A percentile compares a stretch with the other conserved stretches of the same genome.
Evolutionary conservation across 2,888 invertebrate species (phyloP).

Genomic region (Dendrolimus houi): DNA sequence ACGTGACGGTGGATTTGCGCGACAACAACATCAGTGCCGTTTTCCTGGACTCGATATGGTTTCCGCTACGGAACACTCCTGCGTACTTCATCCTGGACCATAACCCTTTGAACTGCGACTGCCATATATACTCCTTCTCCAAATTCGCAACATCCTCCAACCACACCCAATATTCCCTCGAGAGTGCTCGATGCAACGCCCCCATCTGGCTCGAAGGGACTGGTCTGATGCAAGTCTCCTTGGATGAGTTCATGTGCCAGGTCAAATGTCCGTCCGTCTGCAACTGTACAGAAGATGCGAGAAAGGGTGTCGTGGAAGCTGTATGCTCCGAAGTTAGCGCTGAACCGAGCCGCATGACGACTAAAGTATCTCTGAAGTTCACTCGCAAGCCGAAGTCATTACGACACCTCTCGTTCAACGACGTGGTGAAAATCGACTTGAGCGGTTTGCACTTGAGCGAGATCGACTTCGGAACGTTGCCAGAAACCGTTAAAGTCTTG

Average conservation of each 20-base stretch:
- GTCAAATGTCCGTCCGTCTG: slow-evolving; percentile 8
- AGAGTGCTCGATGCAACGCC: slow-evolving; percentile 6
- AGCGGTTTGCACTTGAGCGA: slow-evolving; percentile 1
- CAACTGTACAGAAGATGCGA: slow-evolving; percentile 10
- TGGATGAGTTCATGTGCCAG: slow-evolving; percentile 7
- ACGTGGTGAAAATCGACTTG: slow-evolving; percentile 4
- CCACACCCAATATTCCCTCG: slow-evolving; percentile 1
- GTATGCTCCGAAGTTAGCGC: slow-evolving; percentile 5
- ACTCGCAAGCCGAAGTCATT: background rate
- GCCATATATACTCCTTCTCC: slow-evolving; percentile 8
- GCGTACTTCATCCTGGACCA: slow-evolving; percentile 6
- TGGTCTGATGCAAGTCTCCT: background rate
- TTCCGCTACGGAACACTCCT: background rate
- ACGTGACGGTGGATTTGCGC: slow-evolving; percentile 8
- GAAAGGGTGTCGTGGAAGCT: slow-evolving; percentile 5
- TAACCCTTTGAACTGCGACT: slow-evolving; percentile 18
- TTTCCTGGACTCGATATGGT: background rate
- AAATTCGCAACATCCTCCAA: background rate
- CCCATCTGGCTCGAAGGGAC: too few relatives aligned
- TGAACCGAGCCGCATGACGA: slow-evolving; percentile 2
- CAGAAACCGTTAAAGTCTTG: slow-evolving; percentile 3
- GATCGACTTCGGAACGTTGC: slow-evolving; percentile 2
- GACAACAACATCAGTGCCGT: slow-evolving; percentile 12
- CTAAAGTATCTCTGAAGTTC: slow-evolving; percentile 2
- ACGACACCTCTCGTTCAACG: background rate